A percentile compares a stretch with the other conserved stretches of the same genome.
Evolutionary conservation across 2,888 invertebrate genomes (phyloP).

Genomic region (Plebejus melissa): DNA sequence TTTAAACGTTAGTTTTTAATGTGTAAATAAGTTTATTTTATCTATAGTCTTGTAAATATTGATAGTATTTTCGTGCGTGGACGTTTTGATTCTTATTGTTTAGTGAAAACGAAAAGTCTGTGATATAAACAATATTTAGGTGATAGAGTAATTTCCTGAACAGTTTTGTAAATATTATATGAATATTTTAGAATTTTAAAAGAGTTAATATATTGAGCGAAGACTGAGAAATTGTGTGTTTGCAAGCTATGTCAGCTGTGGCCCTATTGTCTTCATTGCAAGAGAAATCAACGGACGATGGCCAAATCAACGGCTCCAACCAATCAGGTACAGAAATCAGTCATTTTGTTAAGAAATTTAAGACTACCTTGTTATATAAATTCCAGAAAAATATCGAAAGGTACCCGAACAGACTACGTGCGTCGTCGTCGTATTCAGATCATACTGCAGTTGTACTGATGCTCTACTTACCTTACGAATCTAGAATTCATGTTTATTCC

Average conservation of each 20-base stretch:
- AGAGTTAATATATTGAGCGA: constrained; percentile 73
- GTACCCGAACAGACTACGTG: constrained; percentile 19
- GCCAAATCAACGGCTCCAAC: constrained; percentile 64
- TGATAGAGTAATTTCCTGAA: constrained; percentile 75
- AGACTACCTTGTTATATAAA: constrained; percentile 22
- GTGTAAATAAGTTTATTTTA: constrained; percentile 78
- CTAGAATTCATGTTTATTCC: not conserved
- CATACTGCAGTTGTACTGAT: constrained; percentile 2
- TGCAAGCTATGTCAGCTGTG: constrained; percentile 77
- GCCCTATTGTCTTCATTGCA: constrained; percentile 72
- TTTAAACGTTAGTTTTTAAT: constrained; percentile 76
- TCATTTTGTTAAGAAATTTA: constrained; percentile 23
- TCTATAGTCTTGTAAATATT: constrained; percentile 75
- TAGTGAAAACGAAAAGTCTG: constrained; percentile 80
- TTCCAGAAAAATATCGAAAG: not conserved
- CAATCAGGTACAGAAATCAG: constrained; percentile 58
- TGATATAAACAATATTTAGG: constrained; percentile 80
- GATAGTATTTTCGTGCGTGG: constrained; percentile 78
- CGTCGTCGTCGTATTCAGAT: not conserved
- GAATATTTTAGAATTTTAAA: constrained; percentile 74
- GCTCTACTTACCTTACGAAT: not conserved
- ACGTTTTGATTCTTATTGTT: constrained; percentile 79
- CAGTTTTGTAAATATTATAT: constrained; percentile 76
- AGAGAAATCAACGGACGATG: constrained; percentile 71
- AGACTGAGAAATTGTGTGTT: constrained; percentile 73